A percentile compares a stretch with the other conserved stretches of the same genome.
phyloP scores from a whole-genome alignment of 2,113 vertebrate species.

The Callocephalon fimbriatum region DNA sequence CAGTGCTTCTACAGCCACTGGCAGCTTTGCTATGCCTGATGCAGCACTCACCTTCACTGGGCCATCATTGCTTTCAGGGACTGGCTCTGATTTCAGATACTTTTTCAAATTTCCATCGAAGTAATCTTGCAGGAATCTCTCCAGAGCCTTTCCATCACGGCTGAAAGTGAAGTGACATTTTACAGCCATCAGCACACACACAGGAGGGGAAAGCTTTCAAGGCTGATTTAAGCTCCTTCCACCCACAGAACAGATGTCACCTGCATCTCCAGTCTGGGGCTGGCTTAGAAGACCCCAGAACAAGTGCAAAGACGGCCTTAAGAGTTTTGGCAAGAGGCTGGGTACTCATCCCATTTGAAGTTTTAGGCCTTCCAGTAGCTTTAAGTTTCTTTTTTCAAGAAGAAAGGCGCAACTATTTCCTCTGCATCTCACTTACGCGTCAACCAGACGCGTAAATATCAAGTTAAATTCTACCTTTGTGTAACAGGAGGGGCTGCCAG shows the following conservation, averaged over 20 bases:
- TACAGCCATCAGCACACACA: background rate
- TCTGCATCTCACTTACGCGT: background rate
- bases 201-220: background rate
- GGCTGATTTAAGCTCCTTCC: slow-evolving; percentile 19
- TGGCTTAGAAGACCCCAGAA: background rate
- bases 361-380: background rate
- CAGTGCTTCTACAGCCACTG: background rate
- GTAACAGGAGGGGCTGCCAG: background rate
- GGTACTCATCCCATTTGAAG: background rate
- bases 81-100: slow-evolving; percentile 93
- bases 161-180: slow-evolving; percentile 68
- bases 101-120: slow-evolving; percentile 93
- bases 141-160: slow-evolving; percentile 93
- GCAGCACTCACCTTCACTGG: slow-evolving; percentile 89
- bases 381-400: background rate
- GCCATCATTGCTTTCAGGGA: slow-evolving; percentile 93
- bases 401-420: background rate
- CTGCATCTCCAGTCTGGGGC: background rate
- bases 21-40: accelerated
- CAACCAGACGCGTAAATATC: background rate
- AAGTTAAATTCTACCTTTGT: background rate
- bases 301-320: background rate
- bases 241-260: slow-evolving; percentile 38
- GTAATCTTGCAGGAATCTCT: slow-evolving; percentile 92
- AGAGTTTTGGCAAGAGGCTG: background rate